These are phyloP conservation scores for Heliconius congener DNA, from an alignment of 1,140 invertebrate genomes.

Conservation along the genomic window DNA sequence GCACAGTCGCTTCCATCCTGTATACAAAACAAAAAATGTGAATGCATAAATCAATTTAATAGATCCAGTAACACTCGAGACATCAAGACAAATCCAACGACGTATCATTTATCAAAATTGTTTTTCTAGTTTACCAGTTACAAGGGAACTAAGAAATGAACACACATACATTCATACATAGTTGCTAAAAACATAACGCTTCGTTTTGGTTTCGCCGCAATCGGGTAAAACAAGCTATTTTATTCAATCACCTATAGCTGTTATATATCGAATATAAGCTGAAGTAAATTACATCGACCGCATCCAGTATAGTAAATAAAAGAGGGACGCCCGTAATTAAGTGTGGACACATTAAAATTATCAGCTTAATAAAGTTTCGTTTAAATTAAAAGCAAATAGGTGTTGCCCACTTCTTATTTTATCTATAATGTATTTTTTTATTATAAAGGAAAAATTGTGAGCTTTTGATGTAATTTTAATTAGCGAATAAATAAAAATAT, in stretches of 20 bases:
- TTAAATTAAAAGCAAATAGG: slow-evolving; percentile 13
- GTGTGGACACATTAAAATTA: slow-evolving; percentile 7
- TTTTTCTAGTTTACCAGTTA: too few species aligned
- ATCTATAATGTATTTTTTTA: background rate
- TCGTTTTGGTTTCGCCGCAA: too few species aligned
- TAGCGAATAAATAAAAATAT: background rate
- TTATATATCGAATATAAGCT: background rate
- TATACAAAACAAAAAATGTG: too few species aligned
- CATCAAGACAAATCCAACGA: too few species aligned
- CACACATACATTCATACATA: too few species aligned
- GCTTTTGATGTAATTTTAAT: background rate
- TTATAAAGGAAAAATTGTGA: too few species aligned
- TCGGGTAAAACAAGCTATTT: background rate
- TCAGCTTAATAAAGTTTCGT: slow-evolving; percentile 13
- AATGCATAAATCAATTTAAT: too few species aligned
- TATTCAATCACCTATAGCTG: background rate
- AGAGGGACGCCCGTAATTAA: background rate
- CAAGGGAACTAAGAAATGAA: too few species aligned
- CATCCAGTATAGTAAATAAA: background rate
- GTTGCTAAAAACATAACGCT: too few species aligned
- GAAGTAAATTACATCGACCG: background rate
- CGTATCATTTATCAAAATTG: too few species aligned
- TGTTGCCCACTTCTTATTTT: background rate
- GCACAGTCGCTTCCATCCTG: too few species aligned
- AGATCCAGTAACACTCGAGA: too few species aligned